A percentile compares a stretch with the other conserved stretches of the same genome.
Evolutionary conservation across 2,797 vertebrate species (phyloP).

Genomic region (Gambusia yucatana): DNA sequence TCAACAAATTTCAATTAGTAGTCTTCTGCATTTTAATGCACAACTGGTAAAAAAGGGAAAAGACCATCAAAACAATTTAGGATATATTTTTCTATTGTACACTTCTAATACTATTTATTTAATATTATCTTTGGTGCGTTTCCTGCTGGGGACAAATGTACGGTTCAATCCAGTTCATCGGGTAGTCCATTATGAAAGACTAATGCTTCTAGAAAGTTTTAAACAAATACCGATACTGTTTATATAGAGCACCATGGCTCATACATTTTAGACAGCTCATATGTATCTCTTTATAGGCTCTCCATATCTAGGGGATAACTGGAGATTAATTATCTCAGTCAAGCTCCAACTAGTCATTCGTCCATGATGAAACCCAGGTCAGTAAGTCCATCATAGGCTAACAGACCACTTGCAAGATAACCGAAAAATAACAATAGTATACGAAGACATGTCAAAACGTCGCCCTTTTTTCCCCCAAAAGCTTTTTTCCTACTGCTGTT

Average conservation of each 20-base stretch:
- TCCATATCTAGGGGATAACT: slow-evolving; percentile 12
- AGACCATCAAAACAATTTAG: neutral
- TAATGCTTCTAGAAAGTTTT: neutral
- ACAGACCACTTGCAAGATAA: neutral
- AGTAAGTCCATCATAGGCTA: neutral
- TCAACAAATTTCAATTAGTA: neutral
- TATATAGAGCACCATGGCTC: neutral
- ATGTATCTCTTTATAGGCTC: slow-evolving; percentile 22
- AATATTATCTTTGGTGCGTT: neutral
- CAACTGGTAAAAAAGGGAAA: neutral
- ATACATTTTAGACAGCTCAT: slow-evolving; percentile 10
- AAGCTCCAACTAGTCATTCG: slow-evolving; percentile 12
- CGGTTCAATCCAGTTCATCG: neutral
- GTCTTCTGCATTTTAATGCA: neutral
- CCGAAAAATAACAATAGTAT: neutral
- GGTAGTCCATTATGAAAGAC: neutral
- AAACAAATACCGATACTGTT: neutral
- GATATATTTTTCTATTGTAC: neutral
- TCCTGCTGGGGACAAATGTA: neutral
- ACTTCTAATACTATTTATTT: neutral
- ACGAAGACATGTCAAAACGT: neutral
- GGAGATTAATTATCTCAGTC: slow-evolving; percentile 20
- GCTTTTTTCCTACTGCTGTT: neutral
- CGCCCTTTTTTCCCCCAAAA: neutral
- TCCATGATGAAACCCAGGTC: slow-evolving; percentile 4